Evolutionary conservation across 2,113 vertebrate genomes (phyloP), one percentile per base, ranked within the genome.

Genomic region (Alosa alosa): DNA sequence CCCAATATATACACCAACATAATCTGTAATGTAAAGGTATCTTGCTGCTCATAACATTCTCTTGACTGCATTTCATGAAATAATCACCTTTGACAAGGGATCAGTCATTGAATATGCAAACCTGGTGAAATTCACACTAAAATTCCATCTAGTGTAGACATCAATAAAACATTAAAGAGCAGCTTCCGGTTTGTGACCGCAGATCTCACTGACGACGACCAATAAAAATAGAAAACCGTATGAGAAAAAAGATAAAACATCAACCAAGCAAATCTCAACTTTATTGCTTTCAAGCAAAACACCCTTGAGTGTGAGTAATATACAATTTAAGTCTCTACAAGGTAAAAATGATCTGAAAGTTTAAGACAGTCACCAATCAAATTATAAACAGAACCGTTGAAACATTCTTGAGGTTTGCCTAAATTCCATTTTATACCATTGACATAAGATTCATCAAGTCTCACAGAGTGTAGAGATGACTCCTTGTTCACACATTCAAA

Each of bases 311-410:
- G 72, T 13, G 15, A 72, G 64, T 72, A 9, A 36, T 41, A 78
- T 78, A 78, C 72, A 78, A 78, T 11, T 39, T 39, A 78, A 68
- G 64, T 78, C 31, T 78, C 31, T 17, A 78, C 72, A 39, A 78
- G 72, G 72, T 78, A 78, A 78, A 78, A 78, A 78, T 15, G 18
- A 10, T 78, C 72, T 78, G 72, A 78, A 78, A 78, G 13, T 39
- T 36, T 39, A 78, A 39, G 31, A 17, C 11, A 78, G 11, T 78
- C 31, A 78, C 36, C 72, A 78, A 25, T 72, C 64, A 78, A 78
- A 41, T 36, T 39, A 78, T 39, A 78, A 39, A 78, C 72, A 39
- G 31, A 78, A 15, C 36, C 72, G 15, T 36, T 78, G 72, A 78
- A 78, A 72, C 31, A 78, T 78, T 36, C 72, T 44, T 75, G 68